Base-by-base conservation (phyloP, 2,888 invertebrate genomes). In the Eristalis intricaria region DNA sequence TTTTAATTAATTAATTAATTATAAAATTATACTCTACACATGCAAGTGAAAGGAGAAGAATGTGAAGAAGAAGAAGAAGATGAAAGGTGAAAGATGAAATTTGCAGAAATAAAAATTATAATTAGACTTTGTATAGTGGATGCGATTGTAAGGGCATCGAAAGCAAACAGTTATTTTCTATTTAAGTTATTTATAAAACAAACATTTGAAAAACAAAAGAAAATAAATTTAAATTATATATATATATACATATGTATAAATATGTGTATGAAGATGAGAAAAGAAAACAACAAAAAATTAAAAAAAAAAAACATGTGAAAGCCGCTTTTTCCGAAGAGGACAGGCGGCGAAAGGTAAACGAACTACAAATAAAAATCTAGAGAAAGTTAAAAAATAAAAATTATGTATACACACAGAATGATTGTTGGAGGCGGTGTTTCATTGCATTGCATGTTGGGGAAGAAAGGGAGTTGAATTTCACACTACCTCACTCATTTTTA, bases 101-200 rank as follows among this genome's bases (percentile, higher is more conserved):
- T n/a, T 71, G 50, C 50, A 76, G 38, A 50, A 71, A 60, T 8
- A 50, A 50, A 50, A 43, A 43, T n/a, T 43, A 7, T 19, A 50
- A 50, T 15, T 70, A 69, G 75, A 75, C 65, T 76, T 63, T 85
- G 80, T 85, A 85, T 73, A 80, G 80, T 43, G 79, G 19, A 81
- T 81, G 76, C 73, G 26, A 73, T 80, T 69, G 56, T 38, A 50
- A 61, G 61, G 50, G 64, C 65, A 80, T 75, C 56, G 64, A 66
- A 35, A 29, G 76, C 32, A 40, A 80, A 61, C 76, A 64, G 69
- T 74, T 85, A 74, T 85, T 81, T 85, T 85, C 77, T 77, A 78
- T 85, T 69, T 82, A 85, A 85, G 73, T 65, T 85, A 82, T 85
- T 85, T 85, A 82, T 69, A 73, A 85, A 50, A 19, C 19, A 19